phyloP scores from a whole-genome alignment of 2,797 vertebrate species.

The Phoxinus dragarum region DNA sequence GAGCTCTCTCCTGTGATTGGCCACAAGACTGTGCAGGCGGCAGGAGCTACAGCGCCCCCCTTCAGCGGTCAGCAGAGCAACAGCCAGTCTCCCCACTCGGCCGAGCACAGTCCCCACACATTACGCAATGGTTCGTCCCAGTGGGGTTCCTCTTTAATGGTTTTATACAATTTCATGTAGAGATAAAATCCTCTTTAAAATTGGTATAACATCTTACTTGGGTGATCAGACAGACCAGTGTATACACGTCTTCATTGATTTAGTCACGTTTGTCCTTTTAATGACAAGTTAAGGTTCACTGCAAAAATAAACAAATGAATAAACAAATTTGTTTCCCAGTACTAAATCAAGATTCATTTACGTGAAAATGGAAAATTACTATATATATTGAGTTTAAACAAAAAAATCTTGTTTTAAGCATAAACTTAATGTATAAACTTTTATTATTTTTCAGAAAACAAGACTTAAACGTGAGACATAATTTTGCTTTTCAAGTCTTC shows the following conservation, averaged over 20 bases:
- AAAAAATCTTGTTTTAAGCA: not conserved
- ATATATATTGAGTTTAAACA: too few species aligned
- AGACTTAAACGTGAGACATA: not conserved
- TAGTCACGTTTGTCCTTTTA: not conserved
- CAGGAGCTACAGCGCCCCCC: constrained; percentile 78
- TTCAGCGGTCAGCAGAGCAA: constrained; percentile 78
- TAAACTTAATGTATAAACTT: too few species aligned
- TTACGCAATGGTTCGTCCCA: constrained; percentile 86
- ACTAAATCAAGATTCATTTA: not conserved
- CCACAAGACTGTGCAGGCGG: constrained; percentile 86
- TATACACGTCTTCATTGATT: not conserved
- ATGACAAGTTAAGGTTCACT: not conserved
- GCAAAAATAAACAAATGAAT: not conserved
- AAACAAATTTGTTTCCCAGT: not conserved
- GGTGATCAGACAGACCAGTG: not conserved
- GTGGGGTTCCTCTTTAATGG: not conserved
- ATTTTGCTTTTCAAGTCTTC: too few species aligned
- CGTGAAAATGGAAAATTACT: not conserved
- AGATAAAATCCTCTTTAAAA: not conserved
- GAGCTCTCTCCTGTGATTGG: constrained; percentile 90
- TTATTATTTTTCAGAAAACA: not conserved
- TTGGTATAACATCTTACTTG: not conserved
- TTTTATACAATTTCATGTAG: not conserved
- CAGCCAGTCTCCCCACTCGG: constrained; percentile 80
- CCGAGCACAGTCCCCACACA: constrained; percentile 91